A percentile compares a stretch with the other conserved stretches of the same genome.
phyloP scores from a whole-genome alignment of 2,888 invertebrate species.

The Chouioia cunea region DNA sequence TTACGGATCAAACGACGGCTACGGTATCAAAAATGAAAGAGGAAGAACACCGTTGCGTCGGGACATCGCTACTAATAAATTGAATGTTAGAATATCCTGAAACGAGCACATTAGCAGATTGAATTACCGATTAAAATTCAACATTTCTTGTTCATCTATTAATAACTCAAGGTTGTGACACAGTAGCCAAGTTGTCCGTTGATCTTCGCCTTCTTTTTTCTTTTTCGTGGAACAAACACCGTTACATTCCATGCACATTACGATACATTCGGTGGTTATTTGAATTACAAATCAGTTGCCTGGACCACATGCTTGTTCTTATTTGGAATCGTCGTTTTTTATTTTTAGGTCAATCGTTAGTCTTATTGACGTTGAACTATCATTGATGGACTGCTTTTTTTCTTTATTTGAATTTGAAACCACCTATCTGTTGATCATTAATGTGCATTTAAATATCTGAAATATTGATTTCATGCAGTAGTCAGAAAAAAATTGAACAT shows the following conservation, averaged over 20 bases:
- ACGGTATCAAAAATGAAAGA: background rate
- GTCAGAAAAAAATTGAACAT: too few species aligned
- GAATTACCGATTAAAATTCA: conserved; percentile 2
- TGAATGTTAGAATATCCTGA: conserved; percentile 7
- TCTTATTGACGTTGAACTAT: conserved; percentile 14
- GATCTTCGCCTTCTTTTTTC: conserved; percentile 37
- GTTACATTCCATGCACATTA: conserved; percentile 64
- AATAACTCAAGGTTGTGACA: conserved; percentile 47
- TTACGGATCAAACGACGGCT: conserved; percentile 21
- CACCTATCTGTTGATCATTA: conserved; percentile 4
- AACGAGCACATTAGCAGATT: conserved; percentile 16
- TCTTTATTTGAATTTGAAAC: background rate
- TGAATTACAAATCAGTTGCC: conserved; percentile 58
- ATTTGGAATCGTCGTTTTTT: conserved; percentile 14
- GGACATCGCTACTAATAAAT: conserved; percentile 8
- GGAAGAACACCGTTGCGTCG: conserved; percentile 2
- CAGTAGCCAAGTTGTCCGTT: conserved; percentile 51
- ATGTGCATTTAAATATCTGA: background rate
- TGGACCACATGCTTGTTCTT: background rate
- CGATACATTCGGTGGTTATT: conserved; percentile 57
- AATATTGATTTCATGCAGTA: too few species aligned
- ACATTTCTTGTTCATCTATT: conserved; percentile 38
- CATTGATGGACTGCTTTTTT: background rate
- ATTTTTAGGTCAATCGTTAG: conserved; percentile 38
- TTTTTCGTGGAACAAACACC: conserved; percentile 50